Conservation (phyloP, 2,113 vertebrate species). For the Pampusana beccarii region DNA sequence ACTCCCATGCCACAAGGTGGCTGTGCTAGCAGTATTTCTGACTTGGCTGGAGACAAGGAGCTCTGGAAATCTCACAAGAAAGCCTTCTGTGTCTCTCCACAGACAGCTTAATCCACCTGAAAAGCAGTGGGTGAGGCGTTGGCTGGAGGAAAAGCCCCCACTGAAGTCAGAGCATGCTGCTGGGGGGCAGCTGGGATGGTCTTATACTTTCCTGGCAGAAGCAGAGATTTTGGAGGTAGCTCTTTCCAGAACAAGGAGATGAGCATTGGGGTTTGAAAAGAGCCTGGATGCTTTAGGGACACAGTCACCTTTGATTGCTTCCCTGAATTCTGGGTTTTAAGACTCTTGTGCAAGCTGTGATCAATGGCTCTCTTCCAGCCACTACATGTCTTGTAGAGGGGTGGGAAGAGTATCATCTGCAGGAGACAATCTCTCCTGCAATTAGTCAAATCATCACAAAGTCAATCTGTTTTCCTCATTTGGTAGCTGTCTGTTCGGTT, state of each 20-base stretch:
- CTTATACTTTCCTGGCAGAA: not conserved
- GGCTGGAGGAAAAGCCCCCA: not conserved
- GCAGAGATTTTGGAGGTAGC: not conserved
- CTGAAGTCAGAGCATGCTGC: not conserved
- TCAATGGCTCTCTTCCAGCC: not conserved
- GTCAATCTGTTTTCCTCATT: constrained; percentile 36
- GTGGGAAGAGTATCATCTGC: not conserved
- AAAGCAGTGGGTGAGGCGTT: fast-evolving
- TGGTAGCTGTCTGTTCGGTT: not conserved
- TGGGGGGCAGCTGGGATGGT: not conserved
- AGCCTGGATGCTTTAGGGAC: not conserved
- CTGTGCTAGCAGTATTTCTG: constrained; percentile 57
- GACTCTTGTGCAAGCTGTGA: not conserved
- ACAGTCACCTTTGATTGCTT: not conserved
- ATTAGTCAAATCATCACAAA: constrained; percentile 49
- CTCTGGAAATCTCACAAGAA: constrained; percentile 36
- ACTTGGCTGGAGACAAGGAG: not conserved
- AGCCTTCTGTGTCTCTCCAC: not conserved
- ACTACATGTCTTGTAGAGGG: not conserved
- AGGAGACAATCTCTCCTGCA: not conserved
- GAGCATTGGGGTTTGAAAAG: not conserved
- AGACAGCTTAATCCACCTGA: constrained; percentile 33
- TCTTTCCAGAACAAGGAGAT: not conserved
- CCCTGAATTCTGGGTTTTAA: not conserved
- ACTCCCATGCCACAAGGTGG: constrained; percentile 62